Evolutionary conservation across 1,140 invertebrate species (phyloP), one percentile per base, ranked within the genome.

Genomic region (Notospermus geniculatus): DNA sequence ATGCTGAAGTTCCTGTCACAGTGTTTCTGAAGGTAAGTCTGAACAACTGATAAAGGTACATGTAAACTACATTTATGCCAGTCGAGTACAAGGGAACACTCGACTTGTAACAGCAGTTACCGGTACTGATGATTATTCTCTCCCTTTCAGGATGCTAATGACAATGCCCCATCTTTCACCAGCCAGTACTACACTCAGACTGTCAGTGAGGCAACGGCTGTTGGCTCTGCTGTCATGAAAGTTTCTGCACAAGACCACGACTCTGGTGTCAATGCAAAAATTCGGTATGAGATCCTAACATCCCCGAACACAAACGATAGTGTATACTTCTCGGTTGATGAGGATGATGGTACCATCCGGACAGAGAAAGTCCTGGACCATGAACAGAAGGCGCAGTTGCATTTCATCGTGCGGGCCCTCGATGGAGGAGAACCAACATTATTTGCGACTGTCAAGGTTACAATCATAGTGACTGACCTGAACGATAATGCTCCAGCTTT

Each of bases 151-250:
- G 93, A 97, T 83, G 89, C 91, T 22, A 97, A 96, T 80, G 93
- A 95, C 82, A 91, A 91, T 76, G 87, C 89, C 57, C 93, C 93
- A 19, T 87, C 88, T 77, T 95, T 96, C 75, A 83, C 85, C 28
- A 85, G 87, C 60, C 89, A 91, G 75, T 88, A 87, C 52, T 96
- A 95, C 83, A 90, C 90, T 64, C 87, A 91, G 29, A 86, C 87
- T 0, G 85, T 96, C 2, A 90, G 90, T 1, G 93, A 97, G 82
- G 90, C 91, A 2, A 86, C 89, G 5, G 83, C 88, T 7, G 86
- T 90, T 72, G 92, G 92, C 15, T 88, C 88, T 1, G 83, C 86
- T n/a, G 59, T 73, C 39, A 62, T 70, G 52, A 73, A 54, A 19
- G 73, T 74, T 61, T 68, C 54, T 55, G 72, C 73, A 17, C 70